Evolutionary conservation across 2,797 vertebrate species (phyloP), one percentile per base, ranked within the genome.

Genomic region (Girardinus metallicus): DNA sequence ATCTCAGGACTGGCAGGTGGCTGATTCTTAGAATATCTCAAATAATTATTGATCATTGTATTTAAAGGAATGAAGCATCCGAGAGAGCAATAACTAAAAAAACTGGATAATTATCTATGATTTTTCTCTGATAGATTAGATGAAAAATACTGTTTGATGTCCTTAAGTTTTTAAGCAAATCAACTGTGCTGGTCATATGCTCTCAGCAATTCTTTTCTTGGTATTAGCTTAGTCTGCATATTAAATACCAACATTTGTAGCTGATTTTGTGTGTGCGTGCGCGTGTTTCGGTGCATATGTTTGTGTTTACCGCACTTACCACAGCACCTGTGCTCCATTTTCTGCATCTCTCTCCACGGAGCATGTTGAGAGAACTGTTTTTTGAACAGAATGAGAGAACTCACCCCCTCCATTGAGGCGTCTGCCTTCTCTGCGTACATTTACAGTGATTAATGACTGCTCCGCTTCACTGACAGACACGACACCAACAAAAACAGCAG

Each of bases 401-500:
- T 23, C 75, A 75, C 79, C 85, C 82, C 83, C 79, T 31, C 82
- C 78, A 80, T 77, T 10, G 79, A 89, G 86, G 93, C 86, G 90
- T 85, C 89, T 87, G 83, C 78, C 80, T 85, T 88, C 86, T 93
- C 87, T 80, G 83, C 71, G 86, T 89, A 90, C 89, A 74, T 95
- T 94, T 94, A 94, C 83, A 86, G 84, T 94, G 93, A 94, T 95
- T 93, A 95, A 94, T 93, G 93, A 87, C 85, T 90, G 86, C 91
- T 89, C 55, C 23, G 85, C 90, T 93, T 86, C 89, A 53, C 90
- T 86, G 92, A 93, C 91, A 93, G 87, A 91, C 85, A 86, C 75
- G 18, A 78, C 82, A 86, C 85, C 90, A 92, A 89, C 88, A 91
- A 87, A 86, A 91, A 91, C 80, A 88, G 39, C 78, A 82, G 73